These are phyloP conservation scores for Smithornis capensis DNA, from an alignment of 2,113 vertebrate species.

Conservation along the genomic window DNA sequence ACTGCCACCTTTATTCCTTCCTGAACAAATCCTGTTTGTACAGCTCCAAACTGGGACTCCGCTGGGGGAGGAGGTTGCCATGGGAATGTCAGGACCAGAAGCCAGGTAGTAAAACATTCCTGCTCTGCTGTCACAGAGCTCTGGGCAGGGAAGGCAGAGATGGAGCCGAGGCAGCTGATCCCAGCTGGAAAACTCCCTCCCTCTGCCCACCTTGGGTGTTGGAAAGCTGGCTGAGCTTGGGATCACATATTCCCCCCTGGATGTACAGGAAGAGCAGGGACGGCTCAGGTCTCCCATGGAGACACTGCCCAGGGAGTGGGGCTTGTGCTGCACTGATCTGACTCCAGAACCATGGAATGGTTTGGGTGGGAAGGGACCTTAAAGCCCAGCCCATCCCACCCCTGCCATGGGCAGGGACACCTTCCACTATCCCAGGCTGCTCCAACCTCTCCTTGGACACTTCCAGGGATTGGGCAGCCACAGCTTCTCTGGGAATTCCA, in stretches of 20 bases:
- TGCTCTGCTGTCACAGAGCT: not conserved
- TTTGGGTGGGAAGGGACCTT: not conserved
- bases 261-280: fast-evolving
- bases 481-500: not conserved
- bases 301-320: not conserved
- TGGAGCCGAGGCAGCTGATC: not conserved
- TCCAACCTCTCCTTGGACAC: not conserved
- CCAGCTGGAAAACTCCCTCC: not conserved
- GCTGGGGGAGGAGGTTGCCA: conserved; percentile 1
- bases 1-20: not conserved
- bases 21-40: not conserved
- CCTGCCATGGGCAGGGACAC: no score
- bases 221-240: not conserved
- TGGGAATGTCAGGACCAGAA: conserved; percentile 61
- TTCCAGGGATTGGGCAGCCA: not conserved
- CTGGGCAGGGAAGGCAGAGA: not conserved
- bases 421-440: not conserved
- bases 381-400: not conserved
- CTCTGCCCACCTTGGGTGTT: no score
- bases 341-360: not conserved
- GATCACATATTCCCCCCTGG: not conserved
- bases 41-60: not conserved
- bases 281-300: not conserved
- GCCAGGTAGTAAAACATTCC: not conserved
- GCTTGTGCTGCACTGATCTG: fast-evolving